These are phyloP conservation scores for Amphiura filiformis DNA, from an alignment of 35 echinoderm and acorn worm species.

Conservation along the genomic window DNA sequence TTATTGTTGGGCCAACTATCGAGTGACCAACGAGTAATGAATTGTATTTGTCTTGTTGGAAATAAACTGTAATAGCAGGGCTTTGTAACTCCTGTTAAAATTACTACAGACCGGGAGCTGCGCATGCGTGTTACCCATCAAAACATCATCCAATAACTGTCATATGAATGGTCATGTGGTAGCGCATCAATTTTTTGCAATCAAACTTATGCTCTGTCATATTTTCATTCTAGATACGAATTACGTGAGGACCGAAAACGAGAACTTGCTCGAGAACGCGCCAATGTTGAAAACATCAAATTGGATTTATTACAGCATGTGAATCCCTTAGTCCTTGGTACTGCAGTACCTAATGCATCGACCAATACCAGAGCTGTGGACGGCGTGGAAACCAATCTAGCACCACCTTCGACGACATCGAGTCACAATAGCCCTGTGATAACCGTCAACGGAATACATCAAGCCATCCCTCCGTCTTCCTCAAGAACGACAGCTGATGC, in stretches of 20 bases:
- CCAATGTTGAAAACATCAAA: slow-evolving; percentile 73
- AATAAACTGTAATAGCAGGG: too few species aligned
- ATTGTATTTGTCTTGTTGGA: too few species aligned
- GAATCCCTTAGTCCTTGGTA: too few species aligned
- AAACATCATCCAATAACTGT: too few species aligned
- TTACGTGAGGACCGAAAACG: slow-evolving; percentile 87
- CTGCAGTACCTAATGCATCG: background rate
- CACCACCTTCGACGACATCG: background rate
- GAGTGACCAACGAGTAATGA: too few species aligned
- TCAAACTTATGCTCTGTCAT: too few species aligned
- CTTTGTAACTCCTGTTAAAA: too few species aligned
- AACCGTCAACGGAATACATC: background rate
- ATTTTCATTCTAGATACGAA: slow-evolving; percentile 97
- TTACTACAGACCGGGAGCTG: too few species aligned
- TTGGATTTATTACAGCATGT: slow-evolving; percentile 46
- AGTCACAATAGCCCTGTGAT: background rate
- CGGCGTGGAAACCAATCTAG: background rate
- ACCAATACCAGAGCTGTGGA: slow-evolving; percentile 7
- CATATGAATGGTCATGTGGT: too few species aligned
- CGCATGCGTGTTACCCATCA: too few species aligned
- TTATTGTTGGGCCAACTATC: too few species aligned
- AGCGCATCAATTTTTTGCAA: too few species aligned
- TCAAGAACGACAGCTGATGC: background rate
- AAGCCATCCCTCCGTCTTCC: background rate
- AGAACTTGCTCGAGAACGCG: slow-evolving; percentile 65